phyloP scores from a whole-genome alignment of 1,140 invertebrate genomes.

The Lasioglossum baleicum region DNA sequence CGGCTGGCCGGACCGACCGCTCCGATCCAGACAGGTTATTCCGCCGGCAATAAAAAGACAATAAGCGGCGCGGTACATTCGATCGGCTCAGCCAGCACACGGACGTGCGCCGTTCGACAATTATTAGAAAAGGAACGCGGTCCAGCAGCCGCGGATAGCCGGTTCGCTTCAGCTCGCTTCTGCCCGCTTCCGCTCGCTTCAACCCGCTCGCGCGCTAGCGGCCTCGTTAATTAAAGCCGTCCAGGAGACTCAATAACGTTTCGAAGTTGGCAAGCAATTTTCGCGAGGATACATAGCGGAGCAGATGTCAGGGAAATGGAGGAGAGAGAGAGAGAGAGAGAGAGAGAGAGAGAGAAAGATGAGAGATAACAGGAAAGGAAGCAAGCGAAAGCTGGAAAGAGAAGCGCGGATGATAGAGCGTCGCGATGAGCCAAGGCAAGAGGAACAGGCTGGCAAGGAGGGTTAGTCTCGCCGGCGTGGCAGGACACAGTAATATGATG shows the following conservation, averaged over 20 bases:
- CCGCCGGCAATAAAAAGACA: slow-evolving; percentile 42
- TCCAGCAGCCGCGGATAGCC: background rate
- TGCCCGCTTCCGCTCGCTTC: no score
- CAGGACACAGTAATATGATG: slow-evolving; percentile 68
- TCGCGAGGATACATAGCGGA: slow-evolving; percentile 20
- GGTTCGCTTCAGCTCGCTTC: background rate
- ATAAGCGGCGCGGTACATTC: slow-evolving; percentile 22
- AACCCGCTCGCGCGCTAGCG: background rate
- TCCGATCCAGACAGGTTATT: slow-evolving; percentile 42
- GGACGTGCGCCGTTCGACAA: slow-evolving; percentile 6
- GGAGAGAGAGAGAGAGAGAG: no score
- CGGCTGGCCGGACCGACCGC: background rate
- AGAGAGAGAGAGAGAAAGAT: background rate
- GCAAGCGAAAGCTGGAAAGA: background rate
- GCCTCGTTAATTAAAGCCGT: slow-evolving; percentile 60
- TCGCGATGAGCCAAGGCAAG: background rate
- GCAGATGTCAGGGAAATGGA: slow-evolving; percentile 4
- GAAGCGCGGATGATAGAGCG: background rate
- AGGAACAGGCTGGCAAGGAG: background rate
- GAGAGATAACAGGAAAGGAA: background rate
- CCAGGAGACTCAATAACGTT: slow-evolving; percentile 56
- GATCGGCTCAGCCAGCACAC: background rate
- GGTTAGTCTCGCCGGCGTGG: slow-evolving; percentile 30
- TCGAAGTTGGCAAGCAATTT: slow-evolving; percentile 41
- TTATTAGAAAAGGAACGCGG: slow-evolving; percentile 21